These are phyloP conservation scores for Diachrysia chrysitis DNA, from an alignment of 2,888 invertebrate genomes.

Conservation along the genomic window DNA sequence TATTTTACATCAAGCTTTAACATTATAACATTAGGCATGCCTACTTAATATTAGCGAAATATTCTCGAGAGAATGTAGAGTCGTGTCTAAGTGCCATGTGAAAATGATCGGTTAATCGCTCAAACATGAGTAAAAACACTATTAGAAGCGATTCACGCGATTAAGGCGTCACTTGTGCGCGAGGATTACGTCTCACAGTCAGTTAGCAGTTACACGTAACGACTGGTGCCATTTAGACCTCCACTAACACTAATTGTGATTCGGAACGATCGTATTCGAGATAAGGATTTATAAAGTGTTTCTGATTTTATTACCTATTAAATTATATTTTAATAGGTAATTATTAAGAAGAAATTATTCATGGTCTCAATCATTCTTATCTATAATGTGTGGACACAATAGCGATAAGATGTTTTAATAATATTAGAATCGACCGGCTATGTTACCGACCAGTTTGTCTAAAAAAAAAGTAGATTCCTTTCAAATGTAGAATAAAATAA, in stretches of 20 bases:
- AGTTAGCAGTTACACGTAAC: conserved; percentile 16
- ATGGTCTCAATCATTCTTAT: conserved; percentile 7
- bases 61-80: conserved; percentile 18
- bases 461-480: not conserved
- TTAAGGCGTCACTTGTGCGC: conserved; percentile 40
- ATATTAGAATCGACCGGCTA: not conserved
- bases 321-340: too few species aligned
- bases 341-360: conserved; percentile 16
- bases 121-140: conserved; percentile 32
- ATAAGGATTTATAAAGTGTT: conserved; percentile 13
- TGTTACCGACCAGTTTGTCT: not conserved
- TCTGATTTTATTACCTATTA: conserved; percentile 14
- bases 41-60: conserved; percentile 20
- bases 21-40: conserved; percentile 20
- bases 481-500: not conserved
- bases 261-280: conserved; percentile 21
- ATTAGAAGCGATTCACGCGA: conserved; percentile 41
- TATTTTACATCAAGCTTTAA: conserved; percentile 32
- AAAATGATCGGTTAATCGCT: conserved; percentile 43
- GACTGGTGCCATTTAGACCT: conserved; percentile 34
- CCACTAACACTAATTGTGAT: conserved; percentile 46
- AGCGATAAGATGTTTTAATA: conserved; percentile 10
- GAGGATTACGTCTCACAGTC: conserved; percentile 32
- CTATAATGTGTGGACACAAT: conserved; percentile 10
- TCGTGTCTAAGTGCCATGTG: conserved; percentile 30